phyloP scores from a whole-genome alignment of 1,140 invertebrate species.

The Riptortus pedestris region DNA sequence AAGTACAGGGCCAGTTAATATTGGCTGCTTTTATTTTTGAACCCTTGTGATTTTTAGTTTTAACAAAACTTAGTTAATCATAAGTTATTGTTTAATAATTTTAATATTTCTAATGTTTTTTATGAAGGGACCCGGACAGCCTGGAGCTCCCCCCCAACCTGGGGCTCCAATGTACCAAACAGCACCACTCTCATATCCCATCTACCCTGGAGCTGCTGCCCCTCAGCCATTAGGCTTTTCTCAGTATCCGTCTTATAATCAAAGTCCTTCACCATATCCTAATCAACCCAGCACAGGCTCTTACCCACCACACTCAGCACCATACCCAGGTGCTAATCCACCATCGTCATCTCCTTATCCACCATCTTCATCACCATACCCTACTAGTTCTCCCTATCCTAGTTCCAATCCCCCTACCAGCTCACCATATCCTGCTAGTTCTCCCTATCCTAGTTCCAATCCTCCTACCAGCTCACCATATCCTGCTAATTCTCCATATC shows the following conservation, averaged over 20 bases:
- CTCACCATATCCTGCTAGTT: conserved; percentile 26
- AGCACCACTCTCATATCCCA: conserved; percentile 29
- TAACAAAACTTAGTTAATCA: too few relatives aligned
- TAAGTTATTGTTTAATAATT: too few relatives aligned
- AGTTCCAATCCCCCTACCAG: not conserved
- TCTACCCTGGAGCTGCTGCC: conserved; percentile 26
- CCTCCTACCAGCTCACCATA: conserved; percentile 18
- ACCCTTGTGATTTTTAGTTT: too few relatives aligned
- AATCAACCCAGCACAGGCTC: not conserved
- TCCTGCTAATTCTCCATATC: conserved; percentile 7
- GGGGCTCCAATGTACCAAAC: conserved; percentile 27
- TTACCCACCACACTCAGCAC: conserved; percentile 26
- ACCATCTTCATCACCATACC: conserved; percentile 23
- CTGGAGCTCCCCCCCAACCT: conserved; percentile 33
- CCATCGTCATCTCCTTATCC: conserved; percentile 21
- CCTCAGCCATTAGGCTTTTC: conserved; percentile 24
- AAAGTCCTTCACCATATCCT: conserved; percentile 28
- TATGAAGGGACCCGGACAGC: conserved; percentile 28
- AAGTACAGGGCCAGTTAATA: too few relatives aligned
- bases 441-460: conserved; percentile 24
- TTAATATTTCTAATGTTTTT: conserved; percentile 14
- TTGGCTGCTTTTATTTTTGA: too few relatives aligned
- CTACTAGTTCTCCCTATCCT: conserved; percentile 5
- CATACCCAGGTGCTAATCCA: conserved; percentile 20
- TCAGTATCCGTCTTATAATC: conserved; percentile 19